Conservation (phyloP, 2,888 invertebrate species). For the Acleris cristana region DNA sequence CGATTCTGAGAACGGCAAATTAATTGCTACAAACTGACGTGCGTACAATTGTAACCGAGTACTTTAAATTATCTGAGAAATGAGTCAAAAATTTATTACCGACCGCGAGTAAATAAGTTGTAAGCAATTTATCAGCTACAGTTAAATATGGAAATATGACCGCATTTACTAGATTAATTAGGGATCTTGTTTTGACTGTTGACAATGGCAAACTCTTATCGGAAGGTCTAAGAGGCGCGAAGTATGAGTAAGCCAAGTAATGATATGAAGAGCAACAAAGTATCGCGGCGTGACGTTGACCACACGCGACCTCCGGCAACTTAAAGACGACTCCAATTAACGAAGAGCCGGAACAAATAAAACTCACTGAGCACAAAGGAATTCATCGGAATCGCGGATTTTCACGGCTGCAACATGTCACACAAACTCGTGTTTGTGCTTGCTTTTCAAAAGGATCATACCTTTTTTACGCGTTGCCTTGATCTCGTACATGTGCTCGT, state of each 20-base stretch:
- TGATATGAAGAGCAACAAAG: constrained; percentile 2
- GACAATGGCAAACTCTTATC: constrained; percentile 7
- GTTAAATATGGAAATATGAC: constrained; percentile 34
- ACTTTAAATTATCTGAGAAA: constrained; percentile 43
- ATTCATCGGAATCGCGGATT: constrained; percentile 60
- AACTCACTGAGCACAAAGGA: constrained; percentile 60
- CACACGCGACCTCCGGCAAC: constrained; percentile 41
- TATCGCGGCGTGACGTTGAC: constrained; percentile 19
- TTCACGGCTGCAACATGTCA: constrained; percentile 48
- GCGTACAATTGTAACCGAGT: constrained; percentile 43
- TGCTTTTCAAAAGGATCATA: constrained; percentile 17
- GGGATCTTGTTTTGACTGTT: constrained; percentile 18
- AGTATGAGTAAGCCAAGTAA: constrained; percentile 5
- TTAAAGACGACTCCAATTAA: constrained; percentile 67
- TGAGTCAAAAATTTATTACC: constrained; percentile 41
- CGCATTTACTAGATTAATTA: constrained; percentile 22
- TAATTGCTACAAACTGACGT: constrained; percentile 46
- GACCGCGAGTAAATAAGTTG: constrained; percentile 39
- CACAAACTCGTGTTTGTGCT: constrained; percentile 26
- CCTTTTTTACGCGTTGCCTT: neutral
- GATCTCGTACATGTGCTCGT: too few species aligned
- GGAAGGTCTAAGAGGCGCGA: neutral
- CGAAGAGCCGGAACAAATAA: constrained; percentile 68
- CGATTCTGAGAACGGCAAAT: constrained; percentile 51
- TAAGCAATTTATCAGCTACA: constrained; percentile 26